Base-by-base conservation (phyloP, 2,797 vertebrate species). In the Cyprinella venusta region DNA sequence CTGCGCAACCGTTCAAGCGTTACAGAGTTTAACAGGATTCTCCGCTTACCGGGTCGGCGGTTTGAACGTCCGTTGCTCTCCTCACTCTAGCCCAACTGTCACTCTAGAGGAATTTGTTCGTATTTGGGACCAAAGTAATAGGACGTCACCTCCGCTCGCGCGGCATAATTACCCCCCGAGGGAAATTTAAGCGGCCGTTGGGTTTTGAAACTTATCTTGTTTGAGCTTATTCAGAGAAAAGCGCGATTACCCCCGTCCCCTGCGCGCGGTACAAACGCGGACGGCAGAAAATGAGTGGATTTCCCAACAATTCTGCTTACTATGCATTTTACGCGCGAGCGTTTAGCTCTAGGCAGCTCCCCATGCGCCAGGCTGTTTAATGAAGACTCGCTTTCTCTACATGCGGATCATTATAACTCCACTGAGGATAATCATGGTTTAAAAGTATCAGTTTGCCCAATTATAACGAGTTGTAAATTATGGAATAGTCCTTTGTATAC, bases 221-320 rank as follows among this genome's bases (percentile, higher is more conserved):
- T 81, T 69, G 86, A 81, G 85, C 79, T 86, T 74, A 52, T 79
- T 79, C 61, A 45, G 42, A 68, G 45, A 59, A 80, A 48, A 42
- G 70, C 15, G 76, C 67, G 56, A 61, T 48, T 68, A 79, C 45
- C 7, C 68, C 33, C 36, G 42, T 26, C 69, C 9, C 81, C 56
- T 9, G 68, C 21, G 82, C n/a, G 80, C 30, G 38, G 19, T 88
- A 85, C 88, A 88, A 89, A 56, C 90, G 85, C 65, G 81, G 82
- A 88, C 86, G 84, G 84, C 85, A 77, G 69, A 64, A 82, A 82
- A 86, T 71, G 38, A 89, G 72, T 71, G 75, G 88, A 87, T 91
- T 89, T 88, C 90, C 88, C 86, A 90, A 91, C 91, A 92, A 86
- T 91, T 91, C 18, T 91, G 93, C 92, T 93, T 92, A 94, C 90